Percentiles rank a stretch among this genome's conserved stretches.
phyloP scores from a whole-genome alignment of 2,888 invertebrate species.

The Latrodectus hesperus region DNA sequence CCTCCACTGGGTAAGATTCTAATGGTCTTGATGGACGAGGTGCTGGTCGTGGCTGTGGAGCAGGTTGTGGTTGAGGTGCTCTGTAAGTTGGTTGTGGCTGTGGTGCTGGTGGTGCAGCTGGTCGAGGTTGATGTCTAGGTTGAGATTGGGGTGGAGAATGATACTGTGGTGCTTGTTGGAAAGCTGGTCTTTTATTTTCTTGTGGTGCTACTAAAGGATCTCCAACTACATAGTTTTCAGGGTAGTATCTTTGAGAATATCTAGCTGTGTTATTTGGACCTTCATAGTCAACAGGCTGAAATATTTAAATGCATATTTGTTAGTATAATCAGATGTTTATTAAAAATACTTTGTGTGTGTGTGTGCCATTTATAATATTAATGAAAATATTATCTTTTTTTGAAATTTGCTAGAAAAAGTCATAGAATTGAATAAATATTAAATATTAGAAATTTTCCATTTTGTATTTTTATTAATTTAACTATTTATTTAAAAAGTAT shows the following conservation, averaged over 20 bases:
- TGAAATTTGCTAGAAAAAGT: no score
- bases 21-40: constrained; percentile 57
- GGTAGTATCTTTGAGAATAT: constrained; percentile 74
- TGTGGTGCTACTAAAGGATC: constrained; percentile 65
- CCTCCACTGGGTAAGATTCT: constrained; percentile 47
- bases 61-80: constrained; percentile 42
- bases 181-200: constrained; percentile 25
- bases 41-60: constrained; percentile 28
- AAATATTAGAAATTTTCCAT: no score
- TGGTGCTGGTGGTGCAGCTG: constrained; percentile 36
- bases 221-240: constrained; percentile 71
- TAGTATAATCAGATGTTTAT: no score
- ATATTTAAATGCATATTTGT: background rate
- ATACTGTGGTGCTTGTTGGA: constrained; percentile 26
- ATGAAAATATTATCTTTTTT: no score
- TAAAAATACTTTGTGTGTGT: no score
- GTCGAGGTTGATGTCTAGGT: constrained; percentile 34
- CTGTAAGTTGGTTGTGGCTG: constrained; percentile 30
- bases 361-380: no score
- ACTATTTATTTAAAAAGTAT: no score
- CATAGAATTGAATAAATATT: no score
- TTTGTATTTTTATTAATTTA: no score
- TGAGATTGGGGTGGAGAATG: constrained; percentile 25
- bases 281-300: constrained; percentile 69
- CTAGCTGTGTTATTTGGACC: constrained; percentile 72